Evolutionary conservation across 2,113 vertebrate genomes (phyloP).

Genomic region (Eublepharis macularius): DNA sequence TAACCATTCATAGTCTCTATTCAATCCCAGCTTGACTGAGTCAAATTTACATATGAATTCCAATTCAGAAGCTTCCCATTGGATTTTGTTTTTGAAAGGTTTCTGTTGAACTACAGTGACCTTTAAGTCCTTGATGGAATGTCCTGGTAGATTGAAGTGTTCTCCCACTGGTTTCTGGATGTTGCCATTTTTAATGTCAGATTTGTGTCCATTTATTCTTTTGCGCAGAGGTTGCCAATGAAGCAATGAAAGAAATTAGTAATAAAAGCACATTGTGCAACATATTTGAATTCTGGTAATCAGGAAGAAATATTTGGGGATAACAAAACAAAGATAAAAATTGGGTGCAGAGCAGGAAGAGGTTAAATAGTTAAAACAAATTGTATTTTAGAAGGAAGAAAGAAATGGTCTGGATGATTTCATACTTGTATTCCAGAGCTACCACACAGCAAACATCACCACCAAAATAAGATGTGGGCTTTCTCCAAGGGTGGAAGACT

Average conservation of each 20-base stretch:
- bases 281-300: neutral
- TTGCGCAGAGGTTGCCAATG: too few species aligned
- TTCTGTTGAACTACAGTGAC: too few species aligned
- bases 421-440: neutral
- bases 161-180: too few species aligned
- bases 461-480: neutral
- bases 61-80: too few species aligned
- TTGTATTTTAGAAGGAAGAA: neutral
- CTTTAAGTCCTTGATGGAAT: too few species aligned
- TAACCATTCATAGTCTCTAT: too few species aligned
- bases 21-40: too few species aligned
- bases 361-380: neutral
- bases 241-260: neutral
- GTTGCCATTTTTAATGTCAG: too few species aligned
- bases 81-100: too few species aligned
- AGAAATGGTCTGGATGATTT: neutral
- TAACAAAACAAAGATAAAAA: neutral
- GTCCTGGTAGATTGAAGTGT: too few species aligned
- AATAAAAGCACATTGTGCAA: conserved; percentile 26
- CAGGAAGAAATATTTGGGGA: neutral
- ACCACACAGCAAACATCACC: neutral
- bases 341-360: neutral
- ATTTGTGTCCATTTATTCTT: too few species aligned
- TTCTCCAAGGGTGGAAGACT: conserved; percentile 1
- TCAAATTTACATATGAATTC: too few species aligned